Conservation (phyloP, 2,113 vertebrate species). For the Carassius auratus region DNA sequence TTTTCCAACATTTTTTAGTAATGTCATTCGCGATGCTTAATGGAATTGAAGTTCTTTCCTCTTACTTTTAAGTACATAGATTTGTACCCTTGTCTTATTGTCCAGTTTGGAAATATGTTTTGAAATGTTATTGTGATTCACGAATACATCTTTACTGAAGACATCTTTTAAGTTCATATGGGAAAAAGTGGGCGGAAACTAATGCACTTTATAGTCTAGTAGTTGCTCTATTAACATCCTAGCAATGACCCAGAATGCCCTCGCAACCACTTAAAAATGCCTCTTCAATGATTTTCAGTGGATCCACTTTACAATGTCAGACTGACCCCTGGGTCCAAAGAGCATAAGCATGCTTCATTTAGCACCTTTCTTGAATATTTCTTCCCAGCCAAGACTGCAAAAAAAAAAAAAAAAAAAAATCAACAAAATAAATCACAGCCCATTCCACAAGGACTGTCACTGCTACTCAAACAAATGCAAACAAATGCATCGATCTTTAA, state of each 20-base stretch:
- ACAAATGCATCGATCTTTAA: slow-evolving; percentile 35
- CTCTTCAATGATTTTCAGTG: neutral
- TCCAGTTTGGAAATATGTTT: neutral
- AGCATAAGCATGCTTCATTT: neutral
- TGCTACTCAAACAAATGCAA: slow-evolving; percentile 14
- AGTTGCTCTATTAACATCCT: neutral
- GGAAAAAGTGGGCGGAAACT: neutral
- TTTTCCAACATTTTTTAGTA: no score
- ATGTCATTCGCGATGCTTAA: no score
- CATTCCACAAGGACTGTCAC: neutral
- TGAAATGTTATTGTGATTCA: neutral
- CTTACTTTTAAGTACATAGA: no score
- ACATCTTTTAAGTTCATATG: neutral
- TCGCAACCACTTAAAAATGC: neutral
- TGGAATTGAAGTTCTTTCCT: no score
- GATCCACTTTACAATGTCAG: neutral
- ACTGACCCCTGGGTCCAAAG: neutral
- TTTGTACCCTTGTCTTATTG: neutral
- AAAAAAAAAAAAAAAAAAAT: neutral
- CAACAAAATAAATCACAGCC: slow-evolving; percentile 22
- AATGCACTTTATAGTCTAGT: neutral
- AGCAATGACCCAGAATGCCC: neutral
- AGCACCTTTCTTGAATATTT: neutral
- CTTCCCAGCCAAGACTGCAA: neutral
- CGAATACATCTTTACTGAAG: neutral